Evolutionary conservation across 1,140 invertebrate species (phyloP), one percentile per base, ranked within the genome.

Genomic region (Agrypnia vestita): DNA sequence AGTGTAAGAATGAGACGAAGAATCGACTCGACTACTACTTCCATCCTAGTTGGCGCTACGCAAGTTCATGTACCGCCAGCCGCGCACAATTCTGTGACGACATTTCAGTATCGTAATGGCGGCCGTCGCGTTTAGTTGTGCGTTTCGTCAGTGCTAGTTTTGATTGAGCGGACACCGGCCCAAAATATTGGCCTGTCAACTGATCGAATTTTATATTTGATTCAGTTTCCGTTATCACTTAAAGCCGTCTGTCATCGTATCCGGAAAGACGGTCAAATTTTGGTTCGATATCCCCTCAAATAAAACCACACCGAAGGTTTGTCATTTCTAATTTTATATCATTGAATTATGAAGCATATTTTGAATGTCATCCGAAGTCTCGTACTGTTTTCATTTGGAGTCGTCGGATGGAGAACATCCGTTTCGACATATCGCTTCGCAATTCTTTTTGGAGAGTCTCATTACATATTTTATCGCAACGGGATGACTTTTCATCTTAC

Each of bases 171-270:
- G 88, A 89, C 88, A 90, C 88, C 88, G 88, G 88, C 87, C 88
- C 88, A 89, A 89, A 89, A 89, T 89, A 88, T 89, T 89, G 88
- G 88, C 88, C 87, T 88, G 88, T 89, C 88, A 87, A 86, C 86
- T 85, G 85, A 85, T 87, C 85, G 53, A 86, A 86, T 84, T 74
- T 74, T 74, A 56, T n/a, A 86, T 85, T 82, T 86, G 83, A 87
- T 84, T 85, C 82, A 84, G 81, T 88, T 89, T 86, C 85, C 84
- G 88, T 88, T 86, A 87, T 88, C 51, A 44, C 25, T 56, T 43
- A 61, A 61, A 61, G 86, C 85, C 75, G 78, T 72, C 67, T 81
- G 84, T 85, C n/a, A 17, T 84, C 84, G 84, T 86, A 80, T 84
- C 88, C 86, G 43, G 67, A 64, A 73, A 86, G 87, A 89, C 87